Percentiles rank a stretch among this genome's conserved stretches.
phyloP scores from a whole-genome alignment of 2,797 vertebrate species.

The Thunnus albacares region DNA sequence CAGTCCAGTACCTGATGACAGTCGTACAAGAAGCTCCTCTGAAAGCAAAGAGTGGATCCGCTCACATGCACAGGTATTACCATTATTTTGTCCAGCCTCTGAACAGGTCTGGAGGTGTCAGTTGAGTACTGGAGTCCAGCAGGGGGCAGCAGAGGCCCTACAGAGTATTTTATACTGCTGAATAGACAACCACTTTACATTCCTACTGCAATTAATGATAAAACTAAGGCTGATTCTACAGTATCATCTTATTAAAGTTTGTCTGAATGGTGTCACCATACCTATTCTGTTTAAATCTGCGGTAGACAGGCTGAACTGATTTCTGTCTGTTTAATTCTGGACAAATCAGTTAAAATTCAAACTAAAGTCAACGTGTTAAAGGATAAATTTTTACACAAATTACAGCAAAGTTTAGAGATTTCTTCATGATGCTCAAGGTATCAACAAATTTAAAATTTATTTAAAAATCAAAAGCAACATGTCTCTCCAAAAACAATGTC shows the following conservation, averaged over 20 bases:
- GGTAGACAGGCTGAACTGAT: neutral
- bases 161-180: neutral
- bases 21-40: neutral
- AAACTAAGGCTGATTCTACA: neutral
- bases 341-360: neutral
- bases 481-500: neutral
- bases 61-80: neutral
- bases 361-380: neutral
- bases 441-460: neutral
- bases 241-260: slow-evolving; percentile 6
- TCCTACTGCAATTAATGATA: neutral
- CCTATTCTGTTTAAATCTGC: neutral
- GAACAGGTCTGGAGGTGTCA: neutral
- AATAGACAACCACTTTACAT: neutral
- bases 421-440: neutral
- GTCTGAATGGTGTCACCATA: neutral
- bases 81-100: neutral
- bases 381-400: neutral
- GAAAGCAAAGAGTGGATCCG: too few relatives aligned
- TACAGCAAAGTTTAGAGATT: neutral
- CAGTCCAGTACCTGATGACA: neutral
- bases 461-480: neutral
- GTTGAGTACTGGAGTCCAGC: slow-evolving; percentile 29
- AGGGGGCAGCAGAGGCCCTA: slow-evolving; percentile 57
- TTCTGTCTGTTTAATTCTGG: too few relatives aligned